These are phyloP conservation scores for Lysandra bellargus DNA, from an alignment of 2,888 invertebrate genomes.

Conservation along the genomic window DNA sequence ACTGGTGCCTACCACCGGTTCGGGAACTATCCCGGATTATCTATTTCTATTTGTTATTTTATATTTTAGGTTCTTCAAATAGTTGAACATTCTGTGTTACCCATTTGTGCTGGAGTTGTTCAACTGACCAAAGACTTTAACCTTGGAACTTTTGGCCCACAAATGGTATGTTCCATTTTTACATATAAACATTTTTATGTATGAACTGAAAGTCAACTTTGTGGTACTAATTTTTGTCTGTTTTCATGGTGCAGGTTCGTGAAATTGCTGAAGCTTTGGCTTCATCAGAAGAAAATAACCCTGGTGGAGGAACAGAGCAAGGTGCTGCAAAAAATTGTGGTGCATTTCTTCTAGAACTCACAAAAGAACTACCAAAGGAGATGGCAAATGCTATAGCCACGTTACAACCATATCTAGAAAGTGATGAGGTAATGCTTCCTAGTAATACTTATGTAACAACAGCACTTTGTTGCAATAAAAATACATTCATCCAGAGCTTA, in stretches of 20 bases:
- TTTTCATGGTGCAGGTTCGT: slow-evolving; percentile 64
- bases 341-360: slow-evolving; percentile 83
- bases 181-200: background rate
- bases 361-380: slow-evolving; percentile 81
- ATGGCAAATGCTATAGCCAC: slow-evolving; percentile 82
- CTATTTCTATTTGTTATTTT: background rate
- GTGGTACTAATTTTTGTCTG: background rate
- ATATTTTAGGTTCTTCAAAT: slow-evolving; percentile 85
- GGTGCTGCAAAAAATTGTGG: slow-evolving; percentile 73
- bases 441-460: too few species aligned
- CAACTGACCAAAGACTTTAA: slow-evolving; percentile 84
- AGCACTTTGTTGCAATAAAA: too few species aligned
- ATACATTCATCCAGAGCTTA: background rate
- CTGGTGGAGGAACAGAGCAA: slow-evolving; percentile 63
- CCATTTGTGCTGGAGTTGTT: slow-evolving; percentile 86
- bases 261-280: slow-evolving; percentile 87
- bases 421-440: slow-evolving; percentile 67
- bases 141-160: slow-evolving; percentile 85
- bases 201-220: background rate
- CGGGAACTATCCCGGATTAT: too few species aligned
- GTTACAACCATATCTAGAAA: slow-evolving; percentile 82
- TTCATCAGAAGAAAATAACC: slow-evolving; percentile 70
- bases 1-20: too few species aligned
- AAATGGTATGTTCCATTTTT: slow-evolving; percentile 73
- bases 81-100: slow-evolving; percentile 85